Base-by-base conservation (phyloP, 2,888 invertebrate genomes). In the Drosophila dives region DNA sequence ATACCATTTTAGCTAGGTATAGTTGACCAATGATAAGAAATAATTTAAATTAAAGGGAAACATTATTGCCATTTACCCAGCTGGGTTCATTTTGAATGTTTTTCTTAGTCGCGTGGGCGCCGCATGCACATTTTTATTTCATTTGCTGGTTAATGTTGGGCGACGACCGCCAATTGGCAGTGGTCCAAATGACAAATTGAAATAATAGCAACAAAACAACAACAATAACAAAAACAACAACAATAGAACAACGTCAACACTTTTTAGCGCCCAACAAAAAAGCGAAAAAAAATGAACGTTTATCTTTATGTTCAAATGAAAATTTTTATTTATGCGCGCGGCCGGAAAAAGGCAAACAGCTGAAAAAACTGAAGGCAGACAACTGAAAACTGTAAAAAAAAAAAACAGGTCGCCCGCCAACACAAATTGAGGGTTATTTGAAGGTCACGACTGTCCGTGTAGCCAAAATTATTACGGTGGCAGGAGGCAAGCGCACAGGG, bases 281-380 rank as follows among this genome's bases (percentile, higher is more conserved):
- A 80, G 49, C 53, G 54, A 42, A 80, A 66, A 70, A 68, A 71
- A 68, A 61, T 67, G 69, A 86, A 76, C 83, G 78, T 90, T 86
- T 85, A 86, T 90, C 90, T 90, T 88, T 76, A 80, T 83, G 83
- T 86, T 69, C 50, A 90, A 88, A 90, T 88, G 83, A 85, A 82
- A 88, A 90, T 88, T 89, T 90, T 86, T 85, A 85, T 85, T 85
- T 90, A 86, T 90, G 89, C 72, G 68, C 75, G 64, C 69, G 77
- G 80, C 86, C 77, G 80, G 83, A 90, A 85, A 79, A 83, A 76
- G 74, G 72, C 53, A 49, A 79, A 69, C 78, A 77, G 61, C 77
- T 81, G 68, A 78, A 78, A 60, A 77, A 80, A 66, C 64, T 64
- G 62, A 60, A 61, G 64, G 26, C 56, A 62, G 54, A 70, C 49